A percentile compares a stretch with the other conserved stretches of the same genome.
phyloP scores from a whole-genome alignment of 1,140 invertebrate genomes.

The Brachionus koreanus region DNA sequence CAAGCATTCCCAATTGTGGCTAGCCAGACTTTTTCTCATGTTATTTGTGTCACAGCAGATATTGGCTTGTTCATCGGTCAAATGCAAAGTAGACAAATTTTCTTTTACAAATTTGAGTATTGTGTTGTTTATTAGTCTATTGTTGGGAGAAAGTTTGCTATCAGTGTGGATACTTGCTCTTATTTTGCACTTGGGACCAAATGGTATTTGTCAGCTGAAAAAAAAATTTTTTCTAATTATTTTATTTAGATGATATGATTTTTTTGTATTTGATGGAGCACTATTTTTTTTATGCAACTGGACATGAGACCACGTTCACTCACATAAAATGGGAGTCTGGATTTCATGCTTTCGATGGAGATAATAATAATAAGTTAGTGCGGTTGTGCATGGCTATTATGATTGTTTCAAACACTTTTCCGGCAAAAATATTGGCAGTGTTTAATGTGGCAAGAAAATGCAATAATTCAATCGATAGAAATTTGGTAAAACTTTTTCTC shows the following conservation, averaged over 20 bases:
- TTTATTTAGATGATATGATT: neutral
- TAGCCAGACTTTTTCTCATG: neutral
- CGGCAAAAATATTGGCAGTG: neutral
- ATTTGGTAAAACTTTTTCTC: neutral
- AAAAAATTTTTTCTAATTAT: neutral
- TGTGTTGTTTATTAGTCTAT: neutral
- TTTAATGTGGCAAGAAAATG: neutral
- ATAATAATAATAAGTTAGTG: conserved; percentile 15
- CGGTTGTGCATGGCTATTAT: neutral
- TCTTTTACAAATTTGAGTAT: neutral
- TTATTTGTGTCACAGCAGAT: neutral
- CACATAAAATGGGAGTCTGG: conserved; percentile 39
- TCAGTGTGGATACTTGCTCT: neutral
- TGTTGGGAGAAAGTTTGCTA: neutral
- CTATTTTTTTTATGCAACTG: conserved; percentile 42
- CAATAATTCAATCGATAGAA: neutral
- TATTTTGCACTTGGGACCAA: neutral
- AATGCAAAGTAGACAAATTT: neutral
- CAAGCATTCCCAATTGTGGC: neutral
- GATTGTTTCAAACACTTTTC: conserved; percentile 37
- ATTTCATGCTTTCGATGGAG: conserved; percentile 38
- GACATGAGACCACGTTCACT: conserved; percentile 33
- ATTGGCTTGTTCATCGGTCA: neutral
- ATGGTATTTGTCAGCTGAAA: neutral
- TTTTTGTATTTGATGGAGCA: conserved; percentile 1